Evolutionary conservation across 2,797 vertebrate genomes (phyloP), one percentile per base, ranked within the genome.

Genomic region (Agapornis canus): DNA sequence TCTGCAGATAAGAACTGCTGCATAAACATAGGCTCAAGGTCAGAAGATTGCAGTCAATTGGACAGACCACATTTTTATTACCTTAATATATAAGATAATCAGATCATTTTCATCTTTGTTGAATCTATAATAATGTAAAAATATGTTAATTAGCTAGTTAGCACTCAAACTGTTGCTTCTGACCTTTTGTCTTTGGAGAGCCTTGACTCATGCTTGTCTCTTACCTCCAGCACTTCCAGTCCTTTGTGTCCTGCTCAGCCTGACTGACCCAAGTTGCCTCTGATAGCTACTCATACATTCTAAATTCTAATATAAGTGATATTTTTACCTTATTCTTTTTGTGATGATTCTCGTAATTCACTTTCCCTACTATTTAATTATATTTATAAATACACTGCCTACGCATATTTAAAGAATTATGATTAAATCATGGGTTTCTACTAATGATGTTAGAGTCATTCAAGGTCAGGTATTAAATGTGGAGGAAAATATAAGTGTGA

Each of bases 1-100:
- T 61, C 65, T 88, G 52, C 85, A 69, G 23, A 15, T 78, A 60
- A 64, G 29, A 78, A 72, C 39, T 43, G 32, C 73, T 40, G 45
- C 82, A 78, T 78, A 85, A 89, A 89, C 65, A 45, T 26, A 72
- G 69, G 91, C 86, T 90, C 91, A 96, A 96, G 91, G 95, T 88
- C 79, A 86, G 82, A 85, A 83, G n/a, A 91, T 16, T 61, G 35
- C 45, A 69, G 59, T 86, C 70, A 90, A 7, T 92, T 92, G 51
- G 61, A 71, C 76, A 85, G 89, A 90, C 72, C 57, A 83, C 6
- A 0, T 88, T 95, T 96, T 96, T 96, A 96, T 96, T 96, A 65
- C 92, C 91, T 82, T 96, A 94, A 95, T 96, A 75, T 95, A 83
- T 91, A 96, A 61, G 92, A 54, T 96, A 95, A 95, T 94, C 82